These are phyloP conservation scores for Ophion obscuratus DNA, from an alignment of 2,888 invertebrate genomes.

Conservation along the genomic window DNA sequence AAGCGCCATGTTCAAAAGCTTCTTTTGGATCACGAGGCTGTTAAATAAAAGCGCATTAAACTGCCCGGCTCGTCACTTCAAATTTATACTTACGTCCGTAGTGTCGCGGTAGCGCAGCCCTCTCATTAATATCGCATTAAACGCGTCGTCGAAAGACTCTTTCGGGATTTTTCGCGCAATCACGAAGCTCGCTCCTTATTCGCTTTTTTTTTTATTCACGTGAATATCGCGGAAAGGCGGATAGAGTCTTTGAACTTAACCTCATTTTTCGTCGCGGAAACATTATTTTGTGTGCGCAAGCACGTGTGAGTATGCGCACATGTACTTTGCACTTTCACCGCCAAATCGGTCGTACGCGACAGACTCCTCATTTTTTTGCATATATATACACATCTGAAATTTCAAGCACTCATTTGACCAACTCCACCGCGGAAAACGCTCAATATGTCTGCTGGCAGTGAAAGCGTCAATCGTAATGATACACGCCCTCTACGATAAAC, in stretches of 20 bases:
- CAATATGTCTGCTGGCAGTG: slow-evolving; percentile 60
- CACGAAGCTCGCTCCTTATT: neutral
- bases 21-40: neutral
- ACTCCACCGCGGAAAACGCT: slow-evolving; percentile 26
- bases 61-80: slow-evolving; percentile 32
- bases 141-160: slow-evolving; percentile 54
- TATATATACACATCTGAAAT: neutral
- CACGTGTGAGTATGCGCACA: slow-evolving; percentile 15
- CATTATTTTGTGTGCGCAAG: neutral
- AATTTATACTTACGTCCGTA: slow-evolving; percentile 53
- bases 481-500: slow-evolving; percentile 39
- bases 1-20: neutral
- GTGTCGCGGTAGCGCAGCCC: slow-evolving; percentile 55
- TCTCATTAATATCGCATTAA: slow-evolving; percentile 67
- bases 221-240: neutral
- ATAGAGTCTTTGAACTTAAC: slow-evolving; percentile 32
- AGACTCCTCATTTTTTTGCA: slow-evolving; percentile 45
- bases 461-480: slow-evolving; percentile 59
- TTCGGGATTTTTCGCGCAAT: slow-evolving; percentile 43
- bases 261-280: slow-evolving; percentile 39
- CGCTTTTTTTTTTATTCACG: neutral
- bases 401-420: slow-evolving; percentile 29
- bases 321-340: slow-evolving; percentile 64
- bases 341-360: slow-evolving; percentile 67
- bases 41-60: neutral